Conservation (phyloP, 2,888 invertebrate genomes). For the Seira sanloemensis region DNA sequence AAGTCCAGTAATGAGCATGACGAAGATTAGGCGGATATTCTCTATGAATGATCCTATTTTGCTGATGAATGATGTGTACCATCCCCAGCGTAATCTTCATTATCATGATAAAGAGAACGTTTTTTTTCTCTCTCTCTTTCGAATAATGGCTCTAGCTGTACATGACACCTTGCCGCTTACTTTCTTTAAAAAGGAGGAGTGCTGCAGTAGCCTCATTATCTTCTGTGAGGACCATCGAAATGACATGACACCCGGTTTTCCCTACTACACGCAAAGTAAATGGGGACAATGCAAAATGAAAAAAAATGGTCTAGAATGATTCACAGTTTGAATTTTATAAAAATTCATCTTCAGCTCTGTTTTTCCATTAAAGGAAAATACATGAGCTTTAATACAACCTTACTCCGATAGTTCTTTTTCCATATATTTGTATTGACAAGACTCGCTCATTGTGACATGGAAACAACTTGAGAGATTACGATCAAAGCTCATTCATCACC, state of each 20-base stretch:
- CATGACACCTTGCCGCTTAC: conserved; percentile 28
- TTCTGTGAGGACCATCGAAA: background rate
- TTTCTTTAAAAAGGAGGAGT: background rate
- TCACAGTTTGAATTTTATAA: too few relatives aligned
- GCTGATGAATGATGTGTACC: conserved; percentile 18
- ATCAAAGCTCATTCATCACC: conserved; percentile 9
- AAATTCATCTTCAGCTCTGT: too few relatives aligned
- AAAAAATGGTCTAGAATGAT: conserved; percentile 5
- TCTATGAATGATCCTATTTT: conserved; percentile 2
- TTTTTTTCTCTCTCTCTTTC: background rate
- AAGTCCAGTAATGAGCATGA: conserved; percentile 14
- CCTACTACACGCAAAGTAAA: conserved; percentile 41
- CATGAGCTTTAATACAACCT: background rate
- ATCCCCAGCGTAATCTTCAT: conserved; percentile 6
- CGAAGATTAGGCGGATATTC: conserved; percentile 1
- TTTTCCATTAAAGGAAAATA: background rate
- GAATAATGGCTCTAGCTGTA: conserved; percentile 26
- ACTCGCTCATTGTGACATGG: background rate
- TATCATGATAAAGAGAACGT: background rate
- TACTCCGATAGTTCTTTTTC: background rate
- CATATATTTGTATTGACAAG: conserved; percentile 9
- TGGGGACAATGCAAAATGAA: background rate
- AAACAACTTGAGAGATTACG: background rate
- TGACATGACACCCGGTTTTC: conserved; percentile 33
- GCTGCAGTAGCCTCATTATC: background rate